Evolutionary conservation across 2,113 vertebrate species (phyloP).

Genomic region (Enhydra lutris): DNA sequence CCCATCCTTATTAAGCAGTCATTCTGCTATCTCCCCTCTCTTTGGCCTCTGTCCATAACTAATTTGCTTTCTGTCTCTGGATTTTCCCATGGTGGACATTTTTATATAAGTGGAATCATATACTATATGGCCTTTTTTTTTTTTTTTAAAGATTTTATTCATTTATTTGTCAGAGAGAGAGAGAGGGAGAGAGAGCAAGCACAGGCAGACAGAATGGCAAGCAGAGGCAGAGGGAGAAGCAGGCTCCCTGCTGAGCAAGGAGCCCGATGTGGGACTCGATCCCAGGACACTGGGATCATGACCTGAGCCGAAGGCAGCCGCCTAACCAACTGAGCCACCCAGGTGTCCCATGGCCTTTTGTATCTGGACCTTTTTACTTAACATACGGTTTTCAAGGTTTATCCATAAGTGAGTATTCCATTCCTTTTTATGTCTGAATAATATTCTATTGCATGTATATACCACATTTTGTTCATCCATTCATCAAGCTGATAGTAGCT

Average conservation of each 20-base stretch:
- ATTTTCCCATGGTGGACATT: neutral
- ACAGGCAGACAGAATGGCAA: no score
- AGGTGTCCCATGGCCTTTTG: neutral
- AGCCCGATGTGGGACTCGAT: no score
- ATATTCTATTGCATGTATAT: neutral
- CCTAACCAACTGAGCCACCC: no score
- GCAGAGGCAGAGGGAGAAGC: no score
- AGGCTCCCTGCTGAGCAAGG: no score
- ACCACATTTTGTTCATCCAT: neutral
- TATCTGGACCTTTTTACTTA: neutral
- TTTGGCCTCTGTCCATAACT: neutral
- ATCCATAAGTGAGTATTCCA: neutral
- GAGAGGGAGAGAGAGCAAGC: no score
- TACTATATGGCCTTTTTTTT: neutral
- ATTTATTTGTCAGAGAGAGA: no score
- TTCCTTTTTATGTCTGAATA: neutral
- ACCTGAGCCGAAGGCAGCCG: no score
- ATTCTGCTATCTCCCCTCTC: neutral
- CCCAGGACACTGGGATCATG: no score
- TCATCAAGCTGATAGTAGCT: neutral
- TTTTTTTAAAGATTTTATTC: no score
- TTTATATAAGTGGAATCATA: neutral
- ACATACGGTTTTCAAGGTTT: neutral
- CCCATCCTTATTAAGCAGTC: neutral
- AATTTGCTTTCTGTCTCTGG: neutral